Percentiles rank a stretch among this genome's conserved stretches.
Evolutionary conservation across 2,113 vertebrate species (phyloP).

Genomic region (Hippocampus abdominalis): DNA sequence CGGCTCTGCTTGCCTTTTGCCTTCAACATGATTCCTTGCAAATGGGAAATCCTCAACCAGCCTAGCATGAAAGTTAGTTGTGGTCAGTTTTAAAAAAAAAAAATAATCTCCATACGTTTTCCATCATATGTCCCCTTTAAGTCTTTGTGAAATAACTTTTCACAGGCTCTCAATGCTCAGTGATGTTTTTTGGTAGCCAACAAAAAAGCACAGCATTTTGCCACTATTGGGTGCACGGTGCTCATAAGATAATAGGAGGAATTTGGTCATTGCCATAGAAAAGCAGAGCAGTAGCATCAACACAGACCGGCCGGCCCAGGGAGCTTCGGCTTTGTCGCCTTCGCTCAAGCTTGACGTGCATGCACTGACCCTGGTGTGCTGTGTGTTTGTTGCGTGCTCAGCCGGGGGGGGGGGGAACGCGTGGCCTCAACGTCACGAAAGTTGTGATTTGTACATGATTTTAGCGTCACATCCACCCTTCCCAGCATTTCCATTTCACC

Average conservation of each 20-base stretch:
- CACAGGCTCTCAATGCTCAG: background rate
- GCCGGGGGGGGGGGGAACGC: background rate
- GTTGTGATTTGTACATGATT: background rate
- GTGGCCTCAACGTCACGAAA: background rate
- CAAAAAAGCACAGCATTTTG: too few species aligned
- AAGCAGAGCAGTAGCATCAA: background rate
- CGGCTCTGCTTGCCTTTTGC: too few species aligned
- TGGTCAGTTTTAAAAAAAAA: too few species aligned
- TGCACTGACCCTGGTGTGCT: slow-evolving; percentile 20
- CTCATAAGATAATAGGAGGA: background rate
- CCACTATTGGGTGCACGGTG: too few species aligned
- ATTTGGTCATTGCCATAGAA: background rate
- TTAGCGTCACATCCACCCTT: background rate
- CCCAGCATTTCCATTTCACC: background rate
- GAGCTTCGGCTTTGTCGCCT: slow-evolving; percentile 2
- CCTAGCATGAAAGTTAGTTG: background rate
- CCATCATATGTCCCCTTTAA: background rate
- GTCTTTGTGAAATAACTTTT: background rate
- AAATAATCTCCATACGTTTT: background rate
- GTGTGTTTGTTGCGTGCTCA: background rate
- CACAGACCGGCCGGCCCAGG: background rate
- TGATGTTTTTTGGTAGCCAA: background rate
- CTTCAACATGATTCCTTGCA: too few species aligned
- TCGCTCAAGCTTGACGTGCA: slow-evolving; percentile 18
- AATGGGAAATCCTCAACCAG: too few species aligned